phyloP scores from a whole-genome alignment of 2,113 vertebrate genomes.

The Sporophila hypoxantha region DNA sequence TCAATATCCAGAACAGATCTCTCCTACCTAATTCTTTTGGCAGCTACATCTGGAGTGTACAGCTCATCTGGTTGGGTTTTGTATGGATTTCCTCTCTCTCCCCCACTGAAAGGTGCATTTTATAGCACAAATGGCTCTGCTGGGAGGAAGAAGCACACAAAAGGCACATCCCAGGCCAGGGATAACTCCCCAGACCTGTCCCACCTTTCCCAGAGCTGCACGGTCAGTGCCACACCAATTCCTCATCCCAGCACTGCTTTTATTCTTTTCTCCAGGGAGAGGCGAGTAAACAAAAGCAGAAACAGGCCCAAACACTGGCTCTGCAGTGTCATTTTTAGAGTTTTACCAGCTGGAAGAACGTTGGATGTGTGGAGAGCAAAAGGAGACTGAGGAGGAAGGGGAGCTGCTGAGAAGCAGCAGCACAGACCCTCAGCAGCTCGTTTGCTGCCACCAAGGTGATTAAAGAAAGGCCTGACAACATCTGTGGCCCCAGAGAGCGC shows the following conservation, averaged over 20 bases:
- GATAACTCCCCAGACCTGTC: neutral
- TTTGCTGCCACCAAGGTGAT: neutral
- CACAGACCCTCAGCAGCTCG: neutral
- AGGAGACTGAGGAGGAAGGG: neutral
- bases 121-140: fast-evolving
- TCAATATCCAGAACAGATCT: neutral
- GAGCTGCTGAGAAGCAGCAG: neutral
- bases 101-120: neutral
- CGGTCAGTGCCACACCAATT: fast-evolving
- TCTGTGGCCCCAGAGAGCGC: neutral
- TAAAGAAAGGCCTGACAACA: neutral
- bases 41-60: neutral
- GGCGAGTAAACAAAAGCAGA: neutral
- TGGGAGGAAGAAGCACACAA: neutral
- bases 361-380: neutral
- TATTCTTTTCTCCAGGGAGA: neutral
- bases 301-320: neutral
- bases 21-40: neutral
- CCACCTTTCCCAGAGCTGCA: neutral
- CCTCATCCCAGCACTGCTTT: neutral
- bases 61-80: neutral
- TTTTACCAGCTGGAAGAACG: neutral
- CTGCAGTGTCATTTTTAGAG: neutral
- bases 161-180: neutral
- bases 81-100: neutral